A percentile compares a stretch with the other conserved stretches of the same genome.
These are phyloP conservation scores for Chrysochloris asiatica DNA, from an alignment of 2,113 vertebrate species.

Conservation along the genomic window DNA sequence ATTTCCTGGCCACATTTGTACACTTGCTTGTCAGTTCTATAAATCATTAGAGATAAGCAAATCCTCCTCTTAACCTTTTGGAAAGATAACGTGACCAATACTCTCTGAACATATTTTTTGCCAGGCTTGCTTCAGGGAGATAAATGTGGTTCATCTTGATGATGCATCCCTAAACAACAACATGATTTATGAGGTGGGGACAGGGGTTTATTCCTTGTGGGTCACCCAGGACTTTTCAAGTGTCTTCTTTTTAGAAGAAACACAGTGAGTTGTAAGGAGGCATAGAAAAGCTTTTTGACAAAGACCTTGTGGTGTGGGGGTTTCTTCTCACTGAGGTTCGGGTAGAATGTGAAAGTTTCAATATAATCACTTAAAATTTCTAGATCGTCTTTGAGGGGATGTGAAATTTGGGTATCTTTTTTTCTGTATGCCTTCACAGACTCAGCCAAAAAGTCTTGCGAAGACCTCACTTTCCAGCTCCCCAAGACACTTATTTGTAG, in stretches of 20 bases:
- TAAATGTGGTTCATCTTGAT: neutral
- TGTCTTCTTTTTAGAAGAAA: constrained; percentile 6
- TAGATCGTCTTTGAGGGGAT: neutral
- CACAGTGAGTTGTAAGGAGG: neutral
- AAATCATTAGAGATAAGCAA: constrained; percentile 84
- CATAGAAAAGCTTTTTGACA: neutral
- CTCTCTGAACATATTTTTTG: constrained; percentile 72
- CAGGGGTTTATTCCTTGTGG: neutral
- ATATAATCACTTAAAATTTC: neutral
- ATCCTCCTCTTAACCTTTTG: constrained; percentile 83
- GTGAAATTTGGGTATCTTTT: neutral
- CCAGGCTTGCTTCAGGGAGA: constrained; percentile 67
- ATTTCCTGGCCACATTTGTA: constrained; percentile 75
- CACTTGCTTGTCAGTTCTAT: constrained; percentile 77
- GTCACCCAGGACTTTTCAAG: constrained; percentile 27
- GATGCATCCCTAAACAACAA: constrained; percentile 1
- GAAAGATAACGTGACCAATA: constrained; percentile 70
- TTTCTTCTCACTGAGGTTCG: neutral
- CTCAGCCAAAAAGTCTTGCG: neutral
- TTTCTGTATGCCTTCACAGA: neutral
- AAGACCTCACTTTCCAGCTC: neutral
- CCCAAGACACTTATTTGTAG: neutral
- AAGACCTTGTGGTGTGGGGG: neutral
- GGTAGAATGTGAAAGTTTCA: neutral
- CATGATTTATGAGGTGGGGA: constrained; percentile 52